Base-by-base conservation (phyloP, 2,113 vertebrate species). In the Haemorhous mexicanus region DNA sequence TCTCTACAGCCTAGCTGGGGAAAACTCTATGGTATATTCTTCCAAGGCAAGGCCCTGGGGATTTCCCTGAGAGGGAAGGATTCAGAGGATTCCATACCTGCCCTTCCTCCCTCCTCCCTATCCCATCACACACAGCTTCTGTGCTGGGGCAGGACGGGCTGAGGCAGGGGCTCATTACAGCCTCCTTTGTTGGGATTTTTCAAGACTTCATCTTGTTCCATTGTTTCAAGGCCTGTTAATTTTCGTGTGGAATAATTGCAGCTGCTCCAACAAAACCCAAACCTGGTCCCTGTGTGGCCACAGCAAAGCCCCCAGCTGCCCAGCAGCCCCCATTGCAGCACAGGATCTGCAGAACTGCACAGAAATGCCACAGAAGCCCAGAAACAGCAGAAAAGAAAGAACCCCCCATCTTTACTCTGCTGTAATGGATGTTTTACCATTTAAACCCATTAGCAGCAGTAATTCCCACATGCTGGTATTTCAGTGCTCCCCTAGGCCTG, bases 261-360 rank as follows among this genome's bases (percentile, higher is more conserved):
- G 39, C 43, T 18, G 24, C 26, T 79, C 7, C 49, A 83, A 26
- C 46, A 52, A 72, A 68, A 3, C 58, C 69, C 53, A n/a, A 10
- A 24, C 46, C 19, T 27, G 32, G 15, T 58, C 23, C 11, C 16
- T 0, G 0, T 0, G 2, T 20, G 49, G 64, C 17, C 27, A 8
- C 12, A 78, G 59, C 0, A 1, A 47, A 62, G 66, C n/a, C 30
- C 50, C 14, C 2, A 3, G 4, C 11, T 2, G 2, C 37, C 44
- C 2, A 0, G 21, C 49, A 81, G 44, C 26, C 37, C 59, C 43
- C n/a, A 27, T 0, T 2, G 6, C 41, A 46, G 35, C 69, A 74
- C 78, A 23, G 68, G 53, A 55, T 35, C 83, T 90, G 88, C 69
- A 49, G 82, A 56, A 13, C 63, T 62, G 16, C 33, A 19, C 72